Percentiles rank a stretch among this genome's conserved stretches.
Conservation (phyloP, 2,797 vertebrate species). For the Myotis pilosus region DNA sequence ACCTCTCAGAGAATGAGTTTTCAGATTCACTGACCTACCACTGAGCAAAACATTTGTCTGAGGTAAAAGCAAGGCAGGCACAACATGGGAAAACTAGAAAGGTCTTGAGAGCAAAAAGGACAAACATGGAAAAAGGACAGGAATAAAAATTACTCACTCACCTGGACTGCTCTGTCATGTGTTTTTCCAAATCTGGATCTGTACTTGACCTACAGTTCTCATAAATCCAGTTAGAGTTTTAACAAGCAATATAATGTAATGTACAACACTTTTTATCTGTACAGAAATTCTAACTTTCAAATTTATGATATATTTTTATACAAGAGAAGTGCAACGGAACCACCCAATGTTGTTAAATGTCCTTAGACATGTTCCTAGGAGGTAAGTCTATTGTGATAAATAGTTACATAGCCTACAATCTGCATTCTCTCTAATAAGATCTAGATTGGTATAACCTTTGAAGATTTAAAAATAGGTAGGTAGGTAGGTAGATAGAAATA, state of each 20-base stretch:
- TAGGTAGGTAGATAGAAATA: neutral
- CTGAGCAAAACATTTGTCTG: neutral
- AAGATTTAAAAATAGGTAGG: neutral
- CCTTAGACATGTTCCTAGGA: neutral
- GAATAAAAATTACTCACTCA: neutral
- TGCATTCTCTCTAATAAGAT: neutral
- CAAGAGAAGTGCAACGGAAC: neutral
- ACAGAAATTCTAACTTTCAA: slow-evolving; percentile 19
- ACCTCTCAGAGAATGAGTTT: neutral
- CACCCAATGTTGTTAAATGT: neutral
- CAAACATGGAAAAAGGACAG: neutral
- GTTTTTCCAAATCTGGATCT: neutral
- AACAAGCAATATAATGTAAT: neutral
- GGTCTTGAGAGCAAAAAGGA: neutral
- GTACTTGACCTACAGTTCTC: neutral
- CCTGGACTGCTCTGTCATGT: neutral
- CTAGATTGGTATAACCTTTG: neutral
- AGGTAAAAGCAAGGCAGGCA: neutral
- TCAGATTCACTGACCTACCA: neutral
- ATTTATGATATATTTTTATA: neutral
- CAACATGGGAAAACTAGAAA: neutral
- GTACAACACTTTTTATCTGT: neutral
- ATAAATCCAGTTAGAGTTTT: neutral
- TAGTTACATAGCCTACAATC: neutral
- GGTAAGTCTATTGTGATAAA: neutral